phyloP scores from a whole-genome alignment of 1,140 invertebrate genomes.

The Phthorimaea operculella region DNA sequence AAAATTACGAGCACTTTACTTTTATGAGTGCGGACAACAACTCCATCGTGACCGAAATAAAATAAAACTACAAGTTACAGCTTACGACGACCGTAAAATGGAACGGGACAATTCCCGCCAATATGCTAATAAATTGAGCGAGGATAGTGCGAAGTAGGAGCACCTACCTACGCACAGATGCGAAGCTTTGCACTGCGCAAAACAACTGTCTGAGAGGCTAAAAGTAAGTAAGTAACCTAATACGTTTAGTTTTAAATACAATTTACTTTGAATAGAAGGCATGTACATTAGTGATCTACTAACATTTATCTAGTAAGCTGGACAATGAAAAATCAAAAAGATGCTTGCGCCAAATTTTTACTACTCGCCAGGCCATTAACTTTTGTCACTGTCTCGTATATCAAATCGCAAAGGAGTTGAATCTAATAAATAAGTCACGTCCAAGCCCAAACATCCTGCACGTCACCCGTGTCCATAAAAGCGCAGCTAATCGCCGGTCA shows the following conservation, averaged over 20 bases:
- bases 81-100: slow-evolving; percentile 24
- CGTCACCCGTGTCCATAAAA: slow-evolving; percentile 37
- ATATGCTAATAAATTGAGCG: slow-evolving; percentile 17
- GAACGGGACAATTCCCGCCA: slow-evolving; percentile 23
- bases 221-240: neutral
- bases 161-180: slow-evolving; percentile 20
- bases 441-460: slow-evolving; percentile 35
- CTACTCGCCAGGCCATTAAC: neutral
- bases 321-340: too few relatives aligned
- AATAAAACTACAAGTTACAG: slow-evolving; percentile 30
- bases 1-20: neutral
- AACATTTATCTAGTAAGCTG: too few relatives aligned
- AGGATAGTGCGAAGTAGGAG: slow-evolving; percentile 19
- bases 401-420: slow-evolving; percentile 11
- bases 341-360: too few relatives aligned
- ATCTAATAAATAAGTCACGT: slow-evolving; percentile 57
- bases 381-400: neutral
- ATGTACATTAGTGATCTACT: too few relatives aligned
- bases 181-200: slow-evolving; percentile 9
- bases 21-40: slow-evolving; percentile 22
- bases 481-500: slow-evolving; percentile 53
- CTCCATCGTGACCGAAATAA: slow-evolving; percentile 20
- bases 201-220: neutral
- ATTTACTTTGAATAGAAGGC: too few relatives aligned
- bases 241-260: neutral